Conservation (phyloP, 2,797 vertebrate species). For the Crocidura indochinensis region DNA sequence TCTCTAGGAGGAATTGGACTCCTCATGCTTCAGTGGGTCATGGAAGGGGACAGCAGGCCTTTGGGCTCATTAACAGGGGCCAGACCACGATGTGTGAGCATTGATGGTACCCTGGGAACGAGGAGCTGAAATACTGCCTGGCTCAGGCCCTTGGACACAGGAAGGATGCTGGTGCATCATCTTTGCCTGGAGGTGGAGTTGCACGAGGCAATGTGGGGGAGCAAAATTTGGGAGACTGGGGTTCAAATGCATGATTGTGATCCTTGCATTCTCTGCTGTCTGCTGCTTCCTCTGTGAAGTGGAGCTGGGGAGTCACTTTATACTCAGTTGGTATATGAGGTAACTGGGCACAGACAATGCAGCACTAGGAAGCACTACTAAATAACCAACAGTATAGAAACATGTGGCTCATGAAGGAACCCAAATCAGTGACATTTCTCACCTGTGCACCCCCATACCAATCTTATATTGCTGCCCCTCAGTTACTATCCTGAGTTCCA, state of each 20-base stretch:
- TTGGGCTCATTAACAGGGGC: neutral
- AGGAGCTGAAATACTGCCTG: neutral
- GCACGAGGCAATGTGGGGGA: neutral
- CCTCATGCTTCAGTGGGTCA: neutral
- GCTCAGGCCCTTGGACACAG: neutral
- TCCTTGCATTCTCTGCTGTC: no score
- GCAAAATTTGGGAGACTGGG: conserved; percentile 9
- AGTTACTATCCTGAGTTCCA: neutral
- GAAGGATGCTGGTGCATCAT: neutral
- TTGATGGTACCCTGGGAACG: neutral
- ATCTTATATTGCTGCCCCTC: neutral
- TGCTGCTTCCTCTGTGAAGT: neutral
- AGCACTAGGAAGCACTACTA: neutral
- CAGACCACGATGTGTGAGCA: neutral
- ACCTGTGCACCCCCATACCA: neutral
- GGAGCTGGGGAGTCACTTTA: no score
- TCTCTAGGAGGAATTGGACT: neutral
- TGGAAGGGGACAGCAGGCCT: neutral
- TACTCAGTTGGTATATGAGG: neutral
- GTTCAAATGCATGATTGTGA: neutral
- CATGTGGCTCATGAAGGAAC: neutral
- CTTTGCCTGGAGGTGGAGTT: neutral
- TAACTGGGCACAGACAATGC: conserved; percentile 1
- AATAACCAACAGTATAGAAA: neutral
- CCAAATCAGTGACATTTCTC: neutral